Conservation (phyloP, 2,797 vertebrate species). For the Microctenopoma steveboyesi region DNA sequence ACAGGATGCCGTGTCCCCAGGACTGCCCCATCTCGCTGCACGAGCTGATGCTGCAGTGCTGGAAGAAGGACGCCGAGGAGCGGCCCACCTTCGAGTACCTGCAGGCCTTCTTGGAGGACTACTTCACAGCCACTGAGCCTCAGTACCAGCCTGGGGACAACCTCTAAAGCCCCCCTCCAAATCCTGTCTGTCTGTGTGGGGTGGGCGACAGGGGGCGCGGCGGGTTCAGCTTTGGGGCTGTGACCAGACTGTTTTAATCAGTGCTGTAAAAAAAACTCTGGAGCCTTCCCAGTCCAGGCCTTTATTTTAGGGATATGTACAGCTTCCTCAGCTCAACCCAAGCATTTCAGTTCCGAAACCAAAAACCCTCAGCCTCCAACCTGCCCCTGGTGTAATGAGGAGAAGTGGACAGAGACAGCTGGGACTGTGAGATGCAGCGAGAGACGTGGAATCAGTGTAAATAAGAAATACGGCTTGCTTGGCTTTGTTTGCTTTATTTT, state of each 20-base stretch:
- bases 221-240: slow-evolving; percentile 4
- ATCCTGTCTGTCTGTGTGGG: neutral
- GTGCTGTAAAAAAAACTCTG: slow-evolving; percentile 44
- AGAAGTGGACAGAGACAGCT: slow-evolving; percentile 13
- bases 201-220: neutral
- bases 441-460: slow-evolving; percentile 77
- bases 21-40: slow-evolving; percentile 96
- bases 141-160: slow-evolving; percentile 98
- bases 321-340: slow-evolving; percentile 53
- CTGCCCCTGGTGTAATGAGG: slow-evolving; percentile 9
- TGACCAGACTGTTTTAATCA: slow-evolving; percentile 38
- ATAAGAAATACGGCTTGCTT: slow-evolving; percentile 73
- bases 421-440: slow-evolving; percentile 58
- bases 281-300: slow-evolving; percentile 44
- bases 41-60: slow-evolving; percentile 98
- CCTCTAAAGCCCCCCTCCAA: slow-evolving; percentile 83
- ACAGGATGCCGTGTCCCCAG: slow-evolving; percentile 94
- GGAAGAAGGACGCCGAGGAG: slow-evolving; percentile 97
- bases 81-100: slow-evolving; percentile 97
- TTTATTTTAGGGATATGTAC: slow-evolving; percentile 58
- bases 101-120: slow-evolving; percentile 98
- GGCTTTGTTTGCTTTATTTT: slow-evolving; percentile 68
- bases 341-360: slow-evolving; percentile 39
- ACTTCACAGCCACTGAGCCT: slow-evolving; percentile 98
- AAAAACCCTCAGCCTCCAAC: slow-evolving; percentile 23